Evolutionary conservation across 2,888 invertebrate species (phyloP).

Genomic region (Ophraella communa): DNA sequence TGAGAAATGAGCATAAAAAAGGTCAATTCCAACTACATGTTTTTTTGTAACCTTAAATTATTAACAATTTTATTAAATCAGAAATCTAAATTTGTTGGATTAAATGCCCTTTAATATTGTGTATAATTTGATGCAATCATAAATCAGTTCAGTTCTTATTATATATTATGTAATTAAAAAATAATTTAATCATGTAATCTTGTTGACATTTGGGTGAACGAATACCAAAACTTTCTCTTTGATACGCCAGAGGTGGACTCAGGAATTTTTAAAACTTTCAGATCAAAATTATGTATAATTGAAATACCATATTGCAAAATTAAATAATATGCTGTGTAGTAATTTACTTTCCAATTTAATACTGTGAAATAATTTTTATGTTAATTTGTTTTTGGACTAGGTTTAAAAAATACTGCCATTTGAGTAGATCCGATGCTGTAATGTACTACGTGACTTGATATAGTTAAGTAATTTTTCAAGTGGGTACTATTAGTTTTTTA

Average conservation of each 20-base stretch:
- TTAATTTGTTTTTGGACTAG: not conserved
- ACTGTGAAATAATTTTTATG: too few relatives aligned
- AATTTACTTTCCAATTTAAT: too few relatives aligned
- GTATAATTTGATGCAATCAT: too few relatives aligned
- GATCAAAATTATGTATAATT: too few relatives aligned
- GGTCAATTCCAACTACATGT: not conserved
- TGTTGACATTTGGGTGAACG: not conserved
- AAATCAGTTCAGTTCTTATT: not conserved
- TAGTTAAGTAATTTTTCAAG: not conserved
- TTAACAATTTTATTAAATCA: too few relatives aligned
- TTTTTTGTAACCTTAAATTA: not conserved
- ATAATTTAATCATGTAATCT: not conserved
- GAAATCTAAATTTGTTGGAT: too few relatives aligned
- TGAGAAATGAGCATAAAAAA: not conserved
- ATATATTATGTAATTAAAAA: not conserved
- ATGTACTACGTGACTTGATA: not conserved
- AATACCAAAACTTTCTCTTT: conserved; percentile 9
- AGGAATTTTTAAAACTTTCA: not conserved
- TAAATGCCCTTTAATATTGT: too few relatives aligned
- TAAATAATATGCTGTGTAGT: too few relatives aligned
- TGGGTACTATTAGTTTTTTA: not conserved
- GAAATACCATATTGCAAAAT: too few relatives aligned
- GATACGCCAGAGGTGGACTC: not conserved
- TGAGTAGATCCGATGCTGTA: not conserved
- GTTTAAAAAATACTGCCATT: not conserved